phyloP scores from a whole-genome alignment of 1,140 invertebrate genomes.

The Chelonus insularis region DNA sequence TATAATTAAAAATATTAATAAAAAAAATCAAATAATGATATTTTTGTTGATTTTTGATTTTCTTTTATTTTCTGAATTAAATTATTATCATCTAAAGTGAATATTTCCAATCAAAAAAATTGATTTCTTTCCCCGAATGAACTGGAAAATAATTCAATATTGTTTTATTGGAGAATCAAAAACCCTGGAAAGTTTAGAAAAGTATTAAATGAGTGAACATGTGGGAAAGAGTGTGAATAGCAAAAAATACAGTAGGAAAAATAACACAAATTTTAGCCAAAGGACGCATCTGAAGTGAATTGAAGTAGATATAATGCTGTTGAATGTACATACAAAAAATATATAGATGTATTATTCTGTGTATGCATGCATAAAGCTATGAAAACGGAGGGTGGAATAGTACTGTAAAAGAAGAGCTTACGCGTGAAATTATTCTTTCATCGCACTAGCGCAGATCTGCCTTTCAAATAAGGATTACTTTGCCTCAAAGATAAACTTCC shows the following conservation, averaged over 20 bases:
- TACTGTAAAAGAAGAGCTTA: constrained; percentile 3
- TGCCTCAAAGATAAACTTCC: constrained; percentile 34
- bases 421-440: constrained; percentile 35
- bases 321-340: constrained; percentile 1
- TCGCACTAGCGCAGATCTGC: constrained; percentile 34
- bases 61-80: too few species aligned
- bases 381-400: constrained; percentile 6
- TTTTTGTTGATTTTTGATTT: too few species aligned
- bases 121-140: too few species aligned
- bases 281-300: constrained; percentile 4
- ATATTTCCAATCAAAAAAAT: too few species aligned
- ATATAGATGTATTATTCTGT: constrained; percentile 6
- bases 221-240: constrained; percentile 12
- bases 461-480: constrained; percentile 37
- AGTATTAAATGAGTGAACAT: constrained; percentile 3
- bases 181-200: too few species aligned
- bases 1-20: too few species aligned
- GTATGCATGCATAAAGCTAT: constrained; percentile 4
- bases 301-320: background rate
- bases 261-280: background rate
- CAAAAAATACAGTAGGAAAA: constrained; percentile 12
- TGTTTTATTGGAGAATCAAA: too few species aligned
- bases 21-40: too few species aligned
- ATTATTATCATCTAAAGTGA: too few species aligned
- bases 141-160: too few species aligned